Evolutionary conservation across 2,797 vertebrate genomes (phyloP).

Genomic region (Mus minutoides): DNA sequence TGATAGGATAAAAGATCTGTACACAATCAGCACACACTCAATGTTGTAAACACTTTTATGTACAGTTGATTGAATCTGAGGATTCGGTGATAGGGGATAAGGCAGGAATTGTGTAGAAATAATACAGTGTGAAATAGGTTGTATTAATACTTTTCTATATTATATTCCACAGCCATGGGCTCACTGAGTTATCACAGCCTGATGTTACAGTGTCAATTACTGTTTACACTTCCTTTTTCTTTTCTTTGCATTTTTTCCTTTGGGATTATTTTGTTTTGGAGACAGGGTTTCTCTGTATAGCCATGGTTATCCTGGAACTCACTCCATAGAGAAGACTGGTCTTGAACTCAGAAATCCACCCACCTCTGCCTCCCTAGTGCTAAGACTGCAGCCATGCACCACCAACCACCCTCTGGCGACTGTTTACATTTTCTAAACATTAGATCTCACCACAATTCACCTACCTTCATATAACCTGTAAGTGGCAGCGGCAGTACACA

Average conservation of each 20-base stretch:
- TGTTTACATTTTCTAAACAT: slow-evolving; percentile 23
- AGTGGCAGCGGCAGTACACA: not conserved
- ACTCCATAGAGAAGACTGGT: not conserved
- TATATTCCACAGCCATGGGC: not conserved
- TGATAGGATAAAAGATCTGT: not conserved
- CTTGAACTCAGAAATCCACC: not conserved
- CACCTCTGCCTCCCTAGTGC: not conserved
- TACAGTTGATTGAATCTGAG: not conserved
- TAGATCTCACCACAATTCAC: not conserved
- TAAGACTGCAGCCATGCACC: not conserved
- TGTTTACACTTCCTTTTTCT: not conserved
- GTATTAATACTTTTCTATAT: not conserved
- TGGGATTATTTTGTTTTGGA: not conserved
- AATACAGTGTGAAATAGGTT: not conserved
- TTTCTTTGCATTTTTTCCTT: not conserved
- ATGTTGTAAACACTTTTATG: not conserved
- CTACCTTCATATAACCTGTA: not conserved
- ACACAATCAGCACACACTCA: not conserved
- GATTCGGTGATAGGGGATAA: not conserved
- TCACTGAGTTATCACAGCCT: not conserved
- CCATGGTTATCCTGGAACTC: not conserved
- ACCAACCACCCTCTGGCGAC: not conserved
- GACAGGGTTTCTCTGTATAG: not conserved
- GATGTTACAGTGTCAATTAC: not conserved
- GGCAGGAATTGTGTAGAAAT: not conserved